Base-by-base conservation (phyloP, 2,888 invertebrate species). In the Lepidocyrtoides sp. region DNA sequence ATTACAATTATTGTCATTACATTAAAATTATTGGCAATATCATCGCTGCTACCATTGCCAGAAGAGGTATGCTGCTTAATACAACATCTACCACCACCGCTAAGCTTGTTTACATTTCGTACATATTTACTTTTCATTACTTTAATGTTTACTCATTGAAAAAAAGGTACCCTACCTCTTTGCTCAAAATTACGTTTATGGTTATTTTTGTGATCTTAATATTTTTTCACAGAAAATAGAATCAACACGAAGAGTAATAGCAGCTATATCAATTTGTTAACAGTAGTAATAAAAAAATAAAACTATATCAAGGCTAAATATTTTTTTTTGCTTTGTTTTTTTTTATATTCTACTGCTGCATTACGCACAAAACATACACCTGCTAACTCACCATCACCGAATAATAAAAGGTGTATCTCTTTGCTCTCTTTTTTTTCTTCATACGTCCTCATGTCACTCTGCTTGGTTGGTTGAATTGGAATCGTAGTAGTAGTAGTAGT, bases 1-100 rank as follows among this genome's bases (percentile, higher is more conserved):
- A 69, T 84, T 84, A 84, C 84, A 84, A 84, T 84, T 84, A 84
- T 84, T 84, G 69, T 84, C 84, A 84, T 84, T 51, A 69, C 84
- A 69, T 84, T 84, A 69, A 51, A 51, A 69, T 84, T 84, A 84
- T 84, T 84, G 84, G 84, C 84, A 84, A 51, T 84, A 84, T 84
- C 60, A 69, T 44, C 17, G 60, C 26, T 0, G 60, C 26, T 60
- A 60, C 26, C n/a, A 12, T n/a, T 48, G 48, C 36, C 36, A 36
- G 36, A 36, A 36, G 36, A 36, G 7, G 36, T 36, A 36, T 36
- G 3, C 36, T 7, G 36, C 36, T 36, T 4, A n/a, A n/a, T n/a
- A n/a, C 41, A 41, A 41, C 41, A 48, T 7, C 48, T 48, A n/a
- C 48, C 2, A 10, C 57, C 20, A 5, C 14, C 57, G 2, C 57